Percentiles rank a stretch among this genome's conserved stretches.
Evolutionary conservation across 92 coral and sea anemone genomes (phyloP).

Genomic region (Porites evermanni): DNA sequence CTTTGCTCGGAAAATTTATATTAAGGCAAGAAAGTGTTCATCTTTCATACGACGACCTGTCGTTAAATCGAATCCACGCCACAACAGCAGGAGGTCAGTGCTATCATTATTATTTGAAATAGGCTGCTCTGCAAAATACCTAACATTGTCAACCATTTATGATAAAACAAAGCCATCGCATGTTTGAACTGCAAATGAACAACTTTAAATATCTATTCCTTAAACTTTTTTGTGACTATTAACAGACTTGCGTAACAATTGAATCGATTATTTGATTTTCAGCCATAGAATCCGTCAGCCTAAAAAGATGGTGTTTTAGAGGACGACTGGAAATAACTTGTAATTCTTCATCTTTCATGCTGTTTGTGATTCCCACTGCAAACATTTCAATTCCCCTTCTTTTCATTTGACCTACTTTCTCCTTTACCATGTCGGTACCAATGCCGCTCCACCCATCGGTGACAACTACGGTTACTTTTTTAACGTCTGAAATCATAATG

Average conservation of each 20-base stretch:
- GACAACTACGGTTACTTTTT: conserved; percentile 45
- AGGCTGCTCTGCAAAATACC: too few species aligned
- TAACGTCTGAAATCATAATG: conserved; percentile 19
- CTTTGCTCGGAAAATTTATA: not conserved
- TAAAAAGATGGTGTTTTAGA: conserved; percentile 26
- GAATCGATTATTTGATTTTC: not conserved
- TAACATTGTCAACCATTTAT: too few species aligned
- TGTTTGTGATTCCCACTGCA: conserved; percentile 47
- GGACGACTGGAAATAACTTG: conserved; percentile 43
- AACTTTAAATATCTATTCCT: too few species aligned
- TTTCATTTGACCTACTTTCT: conserved; percentile 15
- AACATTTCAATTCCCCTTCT: conserved; percentile 50
- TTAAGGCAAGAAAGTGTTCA: too few species aligned
- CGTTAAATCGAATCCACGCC: too few species aligned
- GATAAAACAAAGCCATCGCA: too few species aligned
- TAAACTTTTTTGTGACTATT: not conserved
- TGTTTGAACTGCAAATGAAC: too few species aligned
- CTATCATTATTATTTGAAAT: too few species aligned
- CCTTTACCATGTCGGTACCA: conserved; percentile 46
- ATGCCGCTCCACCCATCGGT: conserved; percentile 54
- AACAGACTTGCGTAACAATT: conserved; percentile 4
- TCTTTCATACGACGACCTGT: too few species aligned
- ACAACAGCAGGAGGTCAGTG: too few species aligned
- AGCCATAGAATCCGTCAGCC: not conserved
- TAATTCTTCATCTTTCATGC: conserved; percentile 34